Evolutionary conservation across 1,140 invertebrate species (phyloP), one percentile per base, ranked within the genome.

Genomic region (Bombus impatiens): DNA sequence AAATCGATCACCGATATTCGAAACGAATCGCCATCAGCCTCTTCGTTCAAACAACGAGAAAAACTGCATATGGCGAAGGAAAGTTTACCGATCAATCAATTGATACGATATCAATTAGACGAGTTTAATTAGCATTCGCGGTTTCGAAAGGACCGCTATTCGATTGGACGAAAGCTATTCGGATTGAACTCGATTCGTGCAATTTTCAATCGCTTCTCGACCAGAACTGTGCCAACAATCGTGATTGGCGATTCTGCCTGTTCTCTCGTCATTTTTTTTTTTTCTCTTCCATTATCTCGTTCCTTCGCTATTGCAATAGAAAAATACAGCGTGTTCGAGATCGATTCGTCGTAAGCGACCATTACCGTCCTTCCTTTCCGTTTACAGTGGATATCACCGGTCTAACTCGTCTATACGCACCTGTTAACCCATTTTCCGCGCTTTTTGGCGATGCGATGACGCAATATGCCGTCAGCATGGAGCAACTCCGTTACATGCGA

Each of bases 341-440:
- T 53, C 47, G 47, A 53, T 53, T 53, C 47, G 47, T 53, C 47
- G 47, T 22, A 53, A 53, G 18, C 47, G 47, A 37, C 4, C 79
- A 74, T 75, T 75, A 67, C 18, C 10, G 62, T 78, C n/a, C 28
- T 86, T 65, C 1, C 44, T n/a, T 32, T 22, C 57, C 72, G 32
- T 67, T 18, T n/a, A 47, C 6, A 68, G 53, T 0, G 12, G 2
- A 62, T 13, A 62, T 62, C 40, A 65, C 9, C 37, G 53, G 68
- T 44, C 3, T 53, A 15, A 78, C 57, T 28, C 65, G 42, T 71
- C 44, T 10, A 2, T 18, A 35, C 32, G 53, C 40, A 40, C 71
- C 28, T 59, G 86, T n/a, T 78, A 84, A 87, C 86, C 86, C 67
- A 77, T 32, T 83, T 86, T 78, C 42, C 32, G 37, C 53, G 44